Percentiles rank a stretch among this genome's conserved stretches.
Conservation (phyloP, 2,113 vertebrate genomes). For the Corythornis madagascariensis region DNA sequence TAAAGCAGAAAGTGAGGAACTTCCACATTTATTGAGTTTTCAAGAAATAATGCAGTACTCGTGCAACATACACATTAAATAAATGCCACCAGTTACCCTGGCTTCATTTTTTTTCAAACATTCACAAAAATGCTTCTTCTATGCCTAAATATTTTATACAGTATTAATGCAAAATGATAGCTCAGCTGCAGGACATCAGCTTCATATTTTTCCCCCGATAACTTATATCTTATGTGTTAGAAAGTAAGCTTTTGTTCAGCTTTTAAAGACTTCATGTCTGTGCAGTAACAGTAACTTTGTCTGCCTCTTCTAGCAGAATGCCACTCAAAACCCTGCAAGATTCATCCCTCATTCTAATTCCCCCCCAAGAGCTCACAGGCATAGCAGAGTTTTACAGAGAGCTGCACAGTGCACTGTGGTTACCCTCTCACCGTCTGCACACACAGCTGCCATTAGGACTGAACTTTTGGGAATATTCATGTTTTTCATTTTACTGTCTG, state of each 20-base stretch:
- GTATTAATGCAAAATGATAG: background rate
- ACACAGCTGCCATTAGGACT: background rate
- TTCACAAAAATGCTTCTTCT: background rate
- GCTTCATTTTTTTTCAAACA: background rate
- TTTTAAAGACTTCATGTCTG: background rate
- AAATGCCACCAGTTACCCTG: background rate
- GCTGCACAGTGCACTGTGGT: background rate
- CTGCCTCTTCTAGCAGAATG: background rate
- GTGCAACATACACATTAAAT: background rate
- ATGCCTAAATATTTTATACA: background rate
- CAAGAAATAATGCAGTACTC: background rate
- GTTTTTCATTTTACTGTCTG: background rate
- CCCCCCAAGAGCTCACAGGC: background rate
- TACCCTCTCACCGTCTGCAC: background rate
- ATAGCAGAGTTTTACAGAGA: background rate
- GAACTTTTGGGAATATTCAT: background rate
- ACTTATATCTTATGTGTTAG: background rate
- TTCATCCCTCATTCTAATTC: background rate
- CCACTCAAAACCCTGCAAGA: background rate
- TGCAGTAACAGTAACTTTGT: background rate
- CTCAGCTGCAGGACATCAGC: background rate
- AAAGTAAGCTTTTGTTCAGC: background rate
- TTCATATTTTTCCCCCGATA: background rate
- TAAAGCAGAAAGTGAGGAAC: background rate
- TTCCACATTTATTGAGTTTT: background rate